Percentiles rank a stretch among this genome's conserved stretches.
These are phyloP conservation scores for Bombus pyrosoma DNA, from an alignment of 1,140 invertebrate species.

Conservation along the genomic window DNA sequence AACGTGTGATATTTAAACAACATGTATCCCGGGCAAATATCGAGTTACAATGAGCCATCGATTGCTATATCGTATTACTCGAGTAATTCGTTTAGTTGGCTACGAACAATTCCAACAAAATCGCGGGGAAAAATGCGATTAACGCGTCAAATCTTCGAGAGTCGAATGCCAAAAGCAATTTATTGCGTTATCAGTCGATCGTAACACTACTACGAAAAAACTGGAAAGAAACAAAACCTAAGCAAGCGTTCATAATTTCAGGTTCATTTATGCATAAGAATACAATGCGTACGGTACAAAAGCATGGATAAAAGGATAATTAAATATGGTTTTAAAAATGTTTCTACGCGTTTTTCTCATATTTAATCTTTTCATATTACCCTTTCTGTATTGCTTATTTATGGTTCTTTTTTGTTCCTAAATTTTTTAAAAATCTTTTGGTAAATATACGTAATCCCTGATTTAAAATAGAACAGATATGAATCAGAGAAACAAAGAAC, in stretches of 20 bases:
- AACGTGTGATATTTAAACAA: conserved; percentile 8
- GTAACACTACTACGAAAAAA: too few relatives aligned
- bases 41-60: not conserved
- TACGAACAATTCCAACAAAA: not conserved
- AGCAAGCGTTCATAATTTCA: not conserved
- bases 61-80: conserved; percentile 24
- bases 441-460: not conserved
- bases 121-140: not conserved
- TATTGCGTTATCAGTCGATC: not conserved
- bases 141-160: not conserved
- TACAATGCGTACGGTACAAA: not conserved
- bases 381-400: not conserved
- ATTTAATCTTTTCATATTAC: not conserved
- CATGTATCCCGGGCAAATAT: not conserved
- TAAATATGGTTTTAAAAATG: not conserved
- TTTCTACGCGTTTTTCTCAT: not conserved
- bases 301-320: not conserved
- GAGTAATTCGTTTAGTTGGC: conserved; percentile 16
- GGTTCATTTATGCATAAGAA: not conserved
- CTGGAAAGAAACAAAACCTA: not conserved
- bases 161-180: not conserved
- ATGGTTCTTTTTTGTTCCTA: not conserved
- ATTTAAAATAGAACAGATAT: not conserved
- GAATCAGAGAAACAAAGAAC: not conserved
- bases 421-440: not conserved